Evolutionary conservation across 2,797 vertebrate genomes (phyloP).

Genomic region (Galago senegalensis): DNA sequence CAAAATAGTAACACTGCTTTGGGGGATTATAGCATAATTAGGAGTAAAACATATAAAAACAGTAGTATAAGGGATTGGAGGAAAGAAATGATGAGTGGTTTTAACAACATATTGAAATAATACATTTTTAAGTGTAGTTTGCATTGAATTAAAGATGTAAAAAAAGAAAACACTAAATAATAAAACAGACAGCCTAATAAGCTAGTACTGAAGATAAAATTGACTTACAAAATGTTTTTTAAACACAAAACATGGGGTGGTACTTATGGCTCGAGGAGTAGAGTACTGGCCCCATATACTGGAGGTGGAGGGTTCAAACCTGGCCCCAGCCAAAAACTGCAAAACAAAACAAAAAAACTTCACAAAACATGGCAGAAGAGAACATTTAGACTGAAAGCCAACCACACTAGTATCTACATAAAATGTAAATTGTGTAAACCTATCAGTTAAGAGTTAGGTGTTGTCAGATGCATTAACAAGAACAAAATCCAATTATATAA

Average conservation of each 20-base stretch:
- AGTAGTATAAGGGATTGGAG: background rate
- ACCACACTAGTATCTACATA: background rate
- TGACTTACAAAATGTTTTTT: background rate
- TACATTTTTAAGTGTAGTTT: background rate
- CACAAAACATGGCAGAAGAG: background rate
- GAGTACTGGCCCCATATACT: too few species aligned
- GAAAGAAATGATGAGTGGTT: background rate
- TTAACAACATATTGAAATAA: background rate
- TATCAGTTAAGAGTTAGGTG: background rate
- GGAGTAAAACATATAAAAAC: background rate
- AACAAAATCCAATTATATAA: background rate
- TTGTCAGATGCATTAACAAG: background rate
- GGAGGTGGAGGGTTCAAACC: too few species aligned
- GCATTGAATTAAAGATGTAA: background rate
- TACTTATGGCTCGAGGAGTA: too few species aligned
- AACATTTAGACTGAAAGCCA: background rate
- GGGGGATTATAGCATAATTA: background rate
- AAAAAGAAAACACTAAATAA: slow-evolving; percentile 18
- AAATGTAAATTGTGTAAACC: background rate
- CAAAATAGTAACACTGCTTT: background rate
- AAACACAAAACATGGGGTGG: background rate
- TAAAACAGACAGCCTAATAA: background rate
- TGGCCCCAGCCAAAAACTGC: too few species aligned
- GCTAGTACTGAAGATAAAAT: background rate
- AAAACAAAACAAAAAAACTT: too few species aligned